phyloP scores from a whole-genome alignment of 2,113 vertebrate genomes.

The Arothron firmamentum region DNA sequence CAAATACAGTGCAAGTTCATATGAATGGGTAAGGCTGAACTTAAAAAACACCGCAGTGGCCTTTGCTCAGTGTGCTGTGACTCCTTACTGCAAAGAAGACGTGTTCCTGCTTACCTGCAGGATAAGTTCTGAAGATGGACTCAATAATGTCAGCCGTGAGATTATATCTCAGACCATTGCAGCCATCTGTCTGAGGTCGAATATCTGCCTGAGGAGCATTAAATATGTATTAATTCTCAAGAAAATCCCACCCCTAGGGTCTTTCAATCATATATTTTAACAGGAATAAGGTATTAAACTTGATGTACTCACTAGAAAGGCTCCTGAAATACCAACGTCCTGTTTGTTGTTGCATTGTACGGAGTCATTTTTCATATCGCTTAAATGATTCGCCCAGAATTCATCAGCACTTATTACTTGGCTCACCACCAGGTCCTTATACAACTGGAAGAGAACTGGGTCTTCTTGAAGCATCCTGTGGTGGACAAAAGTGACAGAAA shows the following conservation, averaged over 20 bases:
- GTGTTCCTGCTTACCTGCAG: slow-evolving; percentile 80
- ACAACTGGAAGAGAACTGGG: slow-evolving; percentile 96
- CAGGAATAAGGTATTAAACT: neutral
- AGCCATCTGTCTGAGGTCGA: slow-evolving; percentile 95
- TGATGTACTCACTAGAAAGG: slow-evolving; percentile 85
- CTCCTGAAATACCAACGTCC: slow-evolving; percentile 97
- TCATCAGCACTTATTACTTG: slow-evolving; percentile 98
- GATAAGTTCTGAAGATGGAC: slow-evolving; percentile 97
- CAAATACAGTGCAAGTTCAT: slow-evolving; percentile 38
- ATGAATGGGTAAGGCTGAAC: slow-evolving; percentile 1
- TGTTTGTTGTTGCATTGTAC: slow-evolving; percentile 82
- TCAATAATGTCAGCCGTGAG: slow-evolving; percentile 97
- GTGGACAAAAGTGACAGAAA: slow-evolving; percentile 33
- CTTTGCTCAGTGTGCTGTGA: neutral
- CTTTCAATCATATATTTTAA: neutral
- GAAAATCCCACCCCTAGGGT: neutral
- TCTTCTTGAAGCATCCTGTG: slow-evolving; percentile 98
- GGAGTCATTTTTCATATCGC: slow-evolving; percentile 80
- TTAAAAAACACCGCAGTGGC: slow-evolving; percentile 1
- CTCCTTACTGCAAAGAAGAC: neutral
- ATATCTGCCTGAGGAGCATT: slow-evolving; percentile 86
- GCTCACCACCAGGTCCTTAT: slow-evolving; percentile 98
- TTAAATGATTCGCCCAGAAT: slow-evolving; percentile 96
- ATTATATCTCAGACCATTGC: slow-evolving; percentile 96
- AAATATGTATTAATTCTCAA: neutral